These are phyloP conservation scores for Amazona guildingii DNA, from an alignment of 2,113 vertebrate genomes.

Conservation along the genomic window DNA sequence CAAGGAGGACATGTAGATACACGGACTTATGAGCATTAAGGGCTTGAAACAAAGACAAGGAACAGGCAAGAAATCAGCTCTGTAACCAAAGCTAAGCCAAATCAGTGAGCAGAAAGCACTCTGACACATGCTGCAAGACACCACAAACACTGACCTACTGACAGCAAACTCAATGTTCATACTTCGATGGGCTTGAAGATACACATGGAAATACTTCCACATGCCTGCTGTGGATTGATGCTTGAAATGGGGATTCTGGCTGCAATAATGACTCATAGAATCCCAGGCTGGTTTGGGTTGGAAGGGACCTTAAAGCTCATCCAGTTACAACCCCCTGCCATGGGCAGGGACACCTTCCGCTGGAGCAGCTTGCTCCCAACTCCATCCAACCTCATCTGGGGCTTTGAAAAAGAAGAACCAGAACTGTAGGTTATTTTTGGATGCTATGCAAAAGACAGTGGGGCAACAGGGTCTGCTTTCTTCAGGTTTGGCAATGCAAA, in stretches of 20 bases:
- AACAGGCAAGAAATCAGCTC: not conserved
- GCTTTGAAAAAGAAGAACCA: not conserved
- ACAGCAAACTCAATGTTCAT: not conserved
- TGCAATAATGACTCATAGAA: not conserved
- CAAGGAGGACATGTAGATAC: not conserved
- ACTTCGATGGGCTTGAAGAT: not conserved
- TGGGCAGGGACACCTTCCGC: not conserved
- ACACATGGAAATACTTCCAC: not conserved
- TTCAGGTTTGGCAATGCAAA: not conserved
- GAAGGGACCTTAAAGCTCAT: not conserved
- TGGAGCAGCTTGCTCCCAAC: not conserved
- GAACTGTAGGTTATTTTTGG: not conserved
- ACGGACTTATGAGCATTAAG: not conserved
- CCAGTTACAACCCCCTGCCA: not conserved
- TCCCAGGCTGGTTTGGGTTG: not conserved
- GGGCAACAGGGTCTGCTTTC: fast-evolving
- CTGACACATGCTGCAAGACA: not conserved
- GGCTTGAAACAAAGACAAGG: not conserved
- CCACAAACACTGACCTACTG: not conserved
- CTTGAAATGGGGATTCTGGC: not conserved
- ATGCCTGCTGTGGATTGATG: fast-evolving
- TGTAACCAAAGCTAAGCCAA: not conserved
- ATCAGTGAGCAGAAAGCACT: not conserved
- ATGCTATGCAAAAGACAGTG: not conserved
- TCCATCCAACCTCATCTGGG: not conserved